Evolutionary conservation across 37 sponge, comb jelly and placozoan species (phyloP), one percentile per base, ranked within the genome.

Genomic region (Halisarca cf. caerulea): DNA sequence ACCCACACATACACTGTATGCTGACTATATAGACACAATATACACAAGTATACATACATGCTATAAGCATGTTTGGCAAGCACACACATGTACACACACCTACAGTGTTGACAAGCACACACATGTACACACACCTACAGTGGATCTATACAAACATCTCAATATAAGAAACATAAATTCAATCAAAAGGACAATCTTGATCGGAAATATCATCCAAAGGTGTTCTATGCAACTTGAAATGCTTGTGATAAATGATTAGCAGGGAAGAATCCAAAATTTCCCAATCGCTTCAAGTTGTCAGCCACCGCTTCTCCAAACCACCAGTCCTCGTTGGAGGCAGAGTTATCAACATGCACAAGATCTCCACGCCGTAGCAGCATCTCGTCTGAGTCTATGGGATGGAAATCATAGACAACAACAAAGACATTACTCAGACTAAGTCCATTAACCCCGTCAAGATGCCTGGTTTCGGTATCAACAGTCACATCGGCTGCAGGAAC

Each of bases 351-450:
- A 25, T 80, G 86, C 20, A 96, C 83, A 21, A 96, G 84, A 53
- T 96, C 92, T 44, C 97, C 97, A 61, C 97, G 74, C 57, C 69
- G 39, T 18, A 96, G 33, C 0, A 23, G 32, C 57, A 96, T 53
- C 77, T 96, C 97, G 41, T 96, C 94, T 47, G 59, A 66, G 23
- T 89, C 94, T 0, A 24, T 59, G 0, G 87, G 87, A 6, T 6
- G 27, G 77, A 92, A 96, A 73, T 96, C 92, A 89, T 89, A 96
- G 81, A 89, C 40, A 0, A 85, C 71, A 17, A 91, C 92, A 82
- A 80, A 96, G 25, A 96, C 92, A n/a, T 87, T 88, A 36, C 84
- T 72, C 11, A 86, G 80, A 11, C 59, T 44, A 69, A 93, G 75
- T 0, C 85, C 92, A 59, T 90, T 88, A 25, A 60, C 37, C 2